A percentile compares a stretch with the other conserved stretches of the same genome.
These are phyloP conservation scores for Eulemur rufifrons DNA, from an alignment of 2,113 vertebrate species.

Conservation along the genomic window DNA sequence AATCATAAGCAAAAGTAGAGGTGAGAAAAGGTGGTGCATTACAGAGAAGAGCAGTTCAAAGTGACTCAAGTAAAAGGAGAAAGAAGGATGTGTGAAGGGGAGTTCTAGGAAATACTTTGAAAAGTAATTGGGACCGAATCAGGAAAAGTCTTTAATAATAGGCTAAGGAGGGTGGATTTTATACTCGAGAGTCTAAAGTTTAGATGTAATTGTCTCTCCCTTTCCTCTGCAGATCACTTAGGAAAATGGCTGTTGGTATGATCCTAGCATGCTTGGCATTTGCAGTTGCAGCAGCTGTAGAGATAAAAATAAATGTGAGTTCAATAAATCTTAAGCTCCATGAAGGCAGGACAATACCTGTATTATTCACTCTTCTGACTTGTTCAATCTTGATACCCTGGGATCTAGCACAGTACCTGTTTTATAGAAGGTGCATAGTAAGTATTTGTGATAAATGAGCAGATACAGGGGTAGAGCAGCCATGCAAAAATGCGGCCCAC, in stretches of 20 bases:
- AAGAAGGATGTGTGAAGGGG: background rate
- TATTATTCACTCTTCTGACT: background rate
- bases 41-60: background rate
- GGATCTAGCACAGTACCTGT: background rate
- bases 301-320: constrained; percentile 93
- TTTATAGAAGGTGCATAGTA: background rate
- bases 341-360: background rate
- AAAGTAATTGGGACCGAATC: background rate
- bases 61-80: background rate
- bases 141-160: background rate
- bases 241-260: constrained; percentile 95
- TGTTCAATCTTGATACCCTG: background rate
- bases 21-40: background rate
- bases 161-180: background rate
- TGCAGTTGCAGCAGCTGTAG: constrained; percentile 90
- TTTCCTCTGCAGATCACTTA: constrained; percentile 88
- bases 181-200: background rate
- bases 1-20: background rate
- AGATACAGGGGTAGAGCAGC: background rate
- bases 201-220: constrained; percentile 40
- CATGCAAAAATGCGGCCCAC: background rate
- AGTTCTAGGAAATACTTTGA: constrained; percentile 30
- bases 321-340: background rate
- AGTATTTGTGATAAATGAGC: background rate
- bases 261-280: constrained; percentile 94